These are phyloP conservation scores for Malurus elegans DNA, from an alignment of 2,113 vertebrate genomes.

Conservation along the genomic window DNA sequence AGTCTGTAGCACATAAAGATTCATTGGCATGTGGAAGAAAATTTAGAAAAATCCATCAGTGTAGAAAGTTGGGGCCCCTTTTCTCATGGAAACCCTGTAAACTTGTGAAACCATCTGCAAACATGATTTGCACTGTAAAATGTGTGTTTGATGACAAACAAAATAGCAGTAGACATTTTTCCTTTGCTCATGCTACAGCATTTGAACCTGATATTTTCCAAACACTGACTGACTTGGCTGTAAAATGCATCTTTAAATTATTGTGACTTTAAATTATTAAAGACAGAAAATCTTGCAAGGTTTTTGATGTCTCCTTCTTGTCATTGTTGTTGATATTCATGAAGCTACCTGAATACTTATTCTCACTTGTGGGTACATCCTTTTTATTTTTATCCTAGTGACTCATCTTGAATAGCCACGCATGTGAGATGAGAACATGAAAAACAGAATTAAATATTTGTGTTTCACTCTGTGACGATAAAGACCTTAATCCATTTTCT, in stretches of 20 bases:
- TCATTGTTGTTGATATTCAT: background rate
- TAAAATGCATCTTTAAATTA: background rate
- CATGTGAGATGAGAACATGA: background rate
- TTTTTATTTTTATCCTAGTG: background rate
- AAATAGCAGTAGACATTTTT: background rate
- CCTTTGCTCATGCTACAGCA: background rate
- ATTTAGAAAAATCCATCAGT: background rate
- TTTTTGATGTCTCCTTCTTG: background rate
- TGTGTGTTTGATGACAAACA: background rate
- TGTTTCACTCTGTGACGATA: background rate
- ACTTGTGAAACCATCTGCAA: background rate
- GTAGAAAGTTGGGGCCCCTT: background rate
- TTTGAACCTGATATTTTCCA: background rate
- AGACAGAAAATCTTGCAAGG: background rate
- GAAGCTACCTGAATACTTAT: background rate
- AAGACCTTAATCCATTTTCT: conserved; percentile 4
- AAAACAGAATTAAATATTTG: conserved; percentile 24
- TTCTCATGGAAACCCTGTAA: background rate
- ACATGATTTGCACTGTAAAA: background rate
- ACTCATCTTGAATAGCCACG: background rate
- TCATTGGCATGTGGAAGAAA: background rate
- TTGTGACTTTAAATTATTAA: background rate
- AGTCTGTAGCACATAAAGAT: background rate
- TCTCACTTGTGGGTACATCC: background rate
- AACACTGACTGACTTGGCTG: background rate